Base-by-base conservation (phyloP, 1,140 invertebrate species). In the Hesperophylax magnus region DNA sequence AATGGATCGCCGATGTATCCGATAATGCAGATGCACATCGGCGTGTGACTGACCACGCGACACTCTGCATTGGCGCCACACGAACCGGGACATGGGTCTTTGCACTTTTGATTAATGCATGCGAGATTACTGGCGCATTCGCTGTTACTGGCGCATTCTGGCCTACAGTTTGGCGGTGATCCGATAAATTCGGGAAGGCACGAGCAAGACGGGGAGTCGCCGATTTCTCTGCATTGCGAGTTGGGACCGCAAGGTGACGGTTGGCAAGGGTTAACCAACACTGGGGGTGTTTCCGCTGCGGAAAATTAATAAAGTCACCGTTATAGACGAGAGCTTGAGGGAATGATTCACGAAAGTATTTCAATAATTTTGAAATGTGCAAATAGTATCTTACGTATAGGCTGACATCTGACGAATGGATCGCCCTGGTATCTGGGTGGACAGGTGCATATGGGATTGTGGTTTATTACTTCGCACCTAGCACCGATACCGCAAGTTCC, bases 221-320 rank as follows among this genome's bases (percentile, higher is more conserved):
- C 92, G 18, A 90, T 88, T 52, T 92, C 90, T 87, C 91, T 92
- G 83, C 95, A 96, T 85, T 93, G 90, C 7, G 94, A 92, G 88
- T 95, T 93, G 3, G 94, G 92, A n/a, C 94, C 95, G 88, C 95
- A 96, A 9, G 95, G 94, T 7, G 93, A 94, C 56, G 94, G 94
- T 81, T 92, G 89, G 85, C 94, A 95, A 6, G 93, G 93, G 88
- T 95, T 92, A 15, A 90, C 86, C 74, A 89, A 90, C 56, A 86
- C 86, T 61, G 85, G 87, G 58, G 87, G 89, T 90, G 87, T 90
- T 86, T 88, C 92, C 91, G 87, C 91, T 92, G 81, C 90, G 75
- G 80, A 82, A 18, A 91, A 22, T 39, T 17, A 71, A 71, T 56
- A 65, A 71, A 61, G 71, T 79, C 27, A 78, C 76, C 34, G 67